Evolutionary conservation across 2,888 invertebrate species (phyloP).

Genomic region (Diaphora mendica): DNA sequence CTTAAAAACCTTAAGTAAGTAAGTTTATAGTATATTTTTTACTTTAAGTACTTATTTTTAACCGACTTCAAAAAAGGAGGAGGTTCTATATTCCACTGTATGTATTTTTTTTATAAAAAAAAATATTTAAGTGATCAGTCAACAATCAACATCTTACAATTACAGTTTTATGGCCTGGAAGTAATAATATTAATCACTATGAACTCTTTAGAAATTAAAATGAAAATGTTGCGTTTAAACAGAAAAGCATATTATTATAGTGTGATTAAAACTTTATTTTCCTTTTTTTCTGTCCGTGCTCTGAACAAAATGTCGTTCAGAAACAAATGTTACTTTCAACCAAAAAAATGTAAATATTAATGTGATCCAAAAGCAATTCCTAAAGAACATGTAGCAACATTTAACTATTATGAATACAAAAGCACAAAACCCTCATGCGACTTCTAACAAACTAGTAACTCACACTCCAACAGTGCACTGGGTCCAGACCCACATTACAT

Average conservation of each 20-base stretch:
- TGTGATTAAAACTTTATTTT: too few relatives aligned
- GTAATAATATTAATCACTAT: too few relatives aligned
- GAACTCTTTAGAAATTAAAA: too few relatives aligned
- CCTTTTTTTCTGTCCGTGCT: too few relatives aligned
- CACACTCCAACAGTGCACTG: neutral
- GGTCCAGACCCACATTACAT: slow-evolving; percentile 17
- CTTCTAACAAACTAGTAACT: slow-evolving; percentile 5
- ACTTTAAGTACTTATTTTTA: too few relatives aligned
- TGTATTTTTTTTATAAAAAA: too few relatives aligned
- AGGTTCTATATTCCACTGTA: too few relatives aligned
- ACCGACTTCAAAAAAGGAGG: too few relatives aligned
- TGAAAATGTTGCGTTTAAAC: neutral
- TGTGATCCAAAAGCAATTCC: neutral
- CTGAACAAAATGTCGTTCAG: neutral
- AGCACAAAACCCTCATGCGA: neutral
- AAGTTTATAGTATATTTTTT: too few relatives aligned
- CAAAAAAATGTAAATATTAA: neutral
- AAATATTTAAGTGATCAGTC: too few relatives aligned
- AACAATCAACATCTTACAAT: too few relatives aligned
- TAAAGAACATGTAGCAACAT: neutral
- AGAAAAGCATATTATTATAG: neutral
- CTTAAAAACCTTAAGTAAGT: neutral
- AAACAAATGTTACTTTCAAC: neutral
- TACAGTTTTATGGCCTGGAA: too few relatives aligned
- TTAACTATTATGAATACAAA: neutral